phyloP scores from a whole-genome alignment of 2,888 invertebrate genomes.

The Cecidostiba fungosa region DNA sequence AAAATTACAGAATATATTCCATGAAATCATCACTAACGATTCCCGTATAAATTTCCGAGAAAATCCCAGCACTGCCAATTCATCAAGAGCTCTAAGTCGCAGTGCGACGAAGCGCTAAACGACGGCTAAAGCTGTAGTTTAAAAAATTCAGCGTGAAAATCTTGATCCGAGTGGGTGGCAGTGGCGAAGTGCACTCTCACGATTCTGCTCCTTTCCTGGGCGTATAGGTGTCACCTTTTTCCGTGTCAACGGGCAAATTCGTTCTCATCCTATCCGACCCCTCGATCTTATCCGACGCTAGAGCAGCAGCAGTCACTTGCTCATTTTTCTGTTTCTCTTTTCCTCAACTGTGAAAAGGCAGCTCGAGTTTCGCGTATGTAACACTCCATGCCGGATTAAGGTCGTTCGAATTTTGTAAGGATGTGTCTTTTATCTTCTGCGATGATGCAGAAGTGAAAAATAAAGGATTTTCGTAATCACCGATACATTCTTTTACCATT shows the following conservation, averaged over 20 bases:
- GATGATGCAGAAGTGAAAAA: neutral
- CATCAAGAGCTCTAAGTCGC: conserved; percentile 4
- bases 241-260: conserved; percentile 57
- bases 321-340: neutral
- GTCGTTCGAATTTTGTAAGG: conserved; percentile 19
- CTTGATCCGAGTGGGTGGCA: conserved; percentile 29
- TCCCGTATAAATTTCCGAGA: too few relatives aligned
- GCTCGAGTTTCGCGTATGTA: neutral
- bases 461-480: too few relatives aligned
- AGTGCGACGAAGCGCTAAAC: conserved; percentile 20
- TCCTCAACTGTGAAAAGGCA: neutral
- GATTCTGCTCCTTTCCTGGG: neutral
- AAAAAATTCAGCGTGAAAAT: conserved; percentile 56
- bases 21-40: too few relatives aligned
- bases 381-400: neutral
- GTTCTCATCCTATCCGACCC: conserved; percentile 43
- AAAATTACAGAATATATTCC: too few relatives aligned
- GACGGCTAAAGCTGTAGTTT: conserved; percentile 28
- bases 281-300: neutral
- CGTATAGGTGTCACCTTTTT: conserved; percentile 10
- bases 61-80: too few relatives aligned
- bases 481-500: too few relatives aligned
- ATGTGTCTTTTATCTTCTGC: neutral
- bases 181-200: neutral
- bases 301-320: neutral